Evolutionary conservation across 2,113 vertebrate species (phyloP).

Genomic region (Oryctolagus cuniculus): DNA sequence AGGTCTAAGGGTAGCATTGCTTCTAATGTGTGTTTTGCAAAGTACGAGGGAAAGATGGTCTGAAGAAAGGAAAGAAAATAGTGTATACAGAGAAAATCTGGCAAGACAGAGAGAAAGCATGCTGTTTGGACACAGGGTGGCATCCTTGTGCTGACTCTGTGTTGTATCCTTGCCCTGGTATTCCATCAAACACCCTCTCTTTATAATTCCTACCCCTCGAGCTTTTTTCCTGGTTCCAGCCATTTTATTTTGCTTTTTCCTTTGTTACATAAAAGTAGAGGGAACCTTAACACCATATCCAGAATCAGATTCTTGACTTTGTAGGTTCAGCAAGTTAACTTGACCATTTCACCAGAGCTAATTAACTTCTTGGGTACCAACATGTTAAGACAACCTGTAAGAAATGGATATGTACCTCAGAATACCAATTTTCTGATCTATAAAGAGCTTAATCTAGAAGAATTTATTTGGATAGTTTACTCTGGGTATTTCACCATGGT

Average conservation of each 20-base stretch:
- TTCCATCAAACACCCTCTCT: not conserved
- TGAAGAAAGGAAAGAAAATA: not conserved
- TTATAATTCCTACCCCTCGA: not conserved
- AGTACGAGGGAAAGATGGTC: not conserved
- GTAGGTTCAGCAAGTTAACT: slow-evolving; percentile 1
- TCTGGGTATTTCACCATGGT: not conserved
- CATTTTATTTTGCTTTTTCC: not conserved
- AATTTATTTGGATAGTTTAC: not conserved
- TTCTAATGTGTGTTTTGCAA: not conserved
- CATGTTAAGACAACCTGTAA: not conserved
- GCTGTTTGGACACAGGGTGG: no score
- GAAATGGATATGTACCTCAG: not conserved
- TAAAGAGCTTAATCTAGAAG: slow-evolving; percentile 25
- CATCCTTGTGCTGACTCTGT: not conserved
- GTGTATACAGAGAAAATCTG: not conserved
- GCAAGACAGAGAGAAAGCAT: not conserved
- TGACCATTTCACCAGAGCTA: not conserved
- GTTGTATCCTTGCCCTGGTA: not conserved
- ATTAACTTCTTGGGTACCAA: slow-evolving; percentile 8
- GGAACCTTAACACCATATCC: not conserved
- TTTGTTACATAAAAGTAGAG: slow-evolving; percentile 26
- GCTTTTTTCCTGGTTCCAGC: not conserved
- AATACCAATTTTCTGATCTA: slow-evolving; percentile 36
- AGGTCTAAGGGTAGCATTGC: not conserved
- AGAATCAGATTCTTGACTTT: slow-evolving; percentile 7